These are phyloP conservation scores for Drosophila hamatofila DNA, from an alignment of 2,888 invertebrate genomes.

Conservation along the genomic window DNA sequence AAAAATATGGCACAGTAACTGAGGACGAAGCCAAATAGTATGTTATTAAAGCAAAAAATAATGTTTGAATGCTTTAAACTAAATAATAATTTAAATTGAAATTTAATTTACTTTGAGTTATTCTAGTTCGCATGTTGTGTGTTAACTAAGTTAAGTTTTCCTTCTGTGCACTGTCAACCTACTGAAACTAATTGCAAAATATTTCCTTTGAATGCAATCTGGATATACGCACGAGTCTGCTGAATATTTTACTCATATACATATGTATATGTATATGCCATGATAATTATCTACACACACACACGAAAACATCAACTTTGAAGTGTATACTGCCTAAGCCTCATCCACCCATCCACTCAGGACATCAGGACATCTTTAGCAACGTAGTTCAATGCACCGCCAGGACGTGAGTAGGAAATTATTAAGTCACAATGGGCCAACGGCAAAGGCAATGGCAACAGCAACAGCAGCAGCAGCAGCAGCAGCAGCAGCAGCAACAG, in stretches of 20 bases:
- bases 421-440: conserved; percentile 77
- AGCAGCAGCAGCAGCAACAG: conserved; percentile 20
- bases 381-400: conserved; percentile 72
- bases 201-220: conserved; percentile 35
- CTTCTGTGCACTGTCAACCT: conserved; percentile 27
- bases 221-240: not conserved
- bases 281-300: conserved; percentile 41
- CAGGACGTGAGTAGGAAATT: conserved; percentile 75
- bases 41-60: not conserved
- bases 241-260: not conserved
- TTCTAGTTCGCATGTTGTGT: conserved; percentile 2
- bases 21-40: not conserved
- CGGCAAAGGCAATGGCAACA: conserved; percentile 31
- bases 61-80: not conserved
- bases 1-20: not conserved
- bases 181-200: conserved; percentile 68
- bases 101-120: not conserved
- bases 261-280: conserved; percentile 10
- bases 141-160: not conserved
- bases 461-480: conserved; percentile 12
- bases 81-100: not conserved
- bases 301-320: conserved; percentile 27
- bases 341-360: not conserved
- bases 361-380: conserved; percentile 18
- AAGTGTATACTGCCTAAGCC: conserved; percentile 22